These are phyloP conservation scores for Chymomyza amoena DNA, from an alignment of 2,888 invertebrate genomes.

Conservation along the genomic window DNA sequence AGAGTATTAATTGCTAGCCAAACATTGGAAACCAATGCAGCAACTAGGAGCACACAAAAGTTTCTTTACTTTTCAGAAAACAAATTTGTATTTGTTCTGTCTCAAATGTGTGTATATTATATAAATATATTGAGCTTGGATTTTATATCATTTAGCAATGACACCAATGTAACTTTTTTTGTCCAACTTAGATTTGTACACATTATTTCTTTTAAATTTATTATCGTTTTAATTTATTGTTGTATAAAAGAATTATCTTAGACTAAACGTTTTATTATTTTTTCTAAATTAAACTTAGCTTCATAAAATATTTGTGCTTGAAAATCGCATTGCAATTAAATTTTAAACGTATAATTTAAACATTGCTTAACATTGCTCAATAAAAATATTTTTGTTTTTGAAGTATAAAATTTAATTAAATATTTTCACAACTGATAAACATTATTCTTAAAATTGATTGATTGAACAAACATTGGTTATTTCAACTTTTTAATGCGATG, in stretches of 20 bases:
- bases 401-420: constrained; percentile 25
- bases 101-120: too few relatives aligned
- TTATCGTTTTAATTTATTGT: constrained; percentile 32
- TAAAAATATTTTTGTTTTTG: constrained; percentile 12
- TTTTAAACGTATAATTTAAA: constrained; percentile 22
- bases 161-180: constrained; percentile 21
- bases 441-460: constrained; percentile 20
- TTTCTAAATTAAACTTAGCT: constrained; percentile 65
- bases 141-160: too few relatives aligned
- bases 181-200: constrained; percentile 17
- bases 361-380: constrained; percentile 37
- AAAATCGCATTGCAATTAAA: constrained; percentile 68
- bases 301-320: constrained; percentile 71
- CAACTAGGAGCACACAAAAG: too few relatives aligned
- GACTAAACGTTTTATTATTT: constrained; percentile 50
- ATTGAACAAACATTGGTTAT: constrained; percentile 12
- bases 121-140: too few relatives aligned
- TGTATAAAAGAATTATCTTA: constrained; percentile 48
- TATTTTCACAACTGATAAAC: neutral
- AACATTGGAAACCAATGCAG: too few relatives aligned
- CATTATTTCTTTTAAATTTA: neutral
- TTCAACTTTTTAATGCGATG: neutral
- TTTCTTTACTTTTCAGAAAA: too few relatives aligned
- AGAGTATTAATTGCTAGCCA: too few relatives aligned
- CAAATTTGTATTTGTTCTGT: too few relatives aligned